Base-by-base conservation (phyloP, 2,888 invertebrate species). In the Drosophila barbarae region DNA sequence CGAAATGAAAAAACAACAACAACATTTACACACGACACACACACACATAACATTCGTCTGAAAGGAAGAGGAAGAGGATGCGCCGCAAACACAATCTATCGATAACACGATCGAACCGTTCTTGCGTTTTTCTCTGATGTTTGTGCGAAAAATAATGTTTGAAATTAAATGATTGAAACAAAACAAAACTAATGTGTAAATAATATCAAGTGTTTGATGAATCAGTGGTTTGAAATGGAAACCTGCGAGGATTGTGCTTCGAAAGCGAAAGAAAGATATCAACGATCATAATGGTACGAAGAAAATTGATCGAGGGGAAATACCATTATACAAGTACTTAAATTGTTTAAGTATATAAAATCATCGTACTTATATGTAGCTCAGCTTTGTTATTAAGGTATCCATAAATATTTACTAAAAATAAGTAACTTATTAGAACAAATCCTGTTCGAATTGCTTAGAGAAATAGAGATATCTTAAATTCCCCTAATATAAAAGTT, bases 131-230 rank as follows among this genome's bases (percentile, higher is more conserved):
- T 12, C 66, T 59, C 52, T 52, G 30, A 70, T 58, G 50, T 61
- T 74, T 81, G 77, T 81, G 79, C 52, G 55, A 58, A 66, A 66
- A 38, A 30, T 9, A 56, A 73, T 66, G 53, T 70, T 55, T 54
- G 71, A 59, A 69, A 82, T 82, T 76, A 72, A 72, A 72, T 59
- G 69, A 77, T 77, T 64, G 76, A 77, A 71, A 68, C 55, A 46
- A 69, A 63, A 44, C 35, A 42, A 69, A 44, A 21, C 23, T 23
- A 60, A 71, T 84, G 71, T 81, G 74, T 81, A 68, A 76, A 76
- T 71, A 26, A 34, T 53, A 39, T 50, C 7, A 35, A 34, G 47
- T 65, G 23, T 34, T n/a, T 46, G 36, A 30, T 56, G 36, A 38
- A 23, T 13, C 8, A 36, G 8, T 55, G 35, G 50, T 13, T 1